Percentiles rank a stretch among this genome's conserved stretches.
Conservation (phyloP, 2,797 vertebrate genomes). For the Selene dorsalis region DNA sequence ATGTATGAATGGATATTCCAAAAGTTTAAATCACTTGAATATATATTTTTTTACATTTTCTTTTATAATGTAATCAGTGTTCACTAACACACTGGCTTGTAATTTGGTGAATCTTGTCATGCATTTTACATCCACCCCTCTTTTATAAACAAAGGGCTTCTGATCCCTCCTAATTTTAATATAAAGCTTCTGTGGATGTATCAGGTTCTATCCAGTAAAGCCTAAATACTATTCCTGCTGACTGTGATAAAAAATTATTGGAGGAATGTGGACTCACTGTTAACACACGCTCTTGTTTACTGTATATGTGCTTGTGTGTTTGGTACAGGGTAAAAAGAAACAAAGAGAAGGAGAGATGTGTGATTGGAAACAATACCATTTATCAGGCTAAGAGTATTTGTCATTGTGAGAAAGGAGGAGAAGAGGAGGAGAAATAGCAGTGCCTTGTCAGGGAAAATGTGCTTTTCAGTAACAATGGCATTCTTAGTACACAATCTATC, state of each 20-base stretch:
- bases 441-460: conserved; percentile 79
- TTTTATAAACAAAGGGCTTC: conserved; percentile 30
- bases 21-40: background rate
- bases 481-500: conserved; percentile 75
- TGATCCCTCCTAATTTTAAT: conserved; percentile 32
- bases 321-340: conserved; percentile 40
- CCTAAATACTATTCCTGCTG: conserved; percentile 33
- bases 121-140: conserved; percentile 33
- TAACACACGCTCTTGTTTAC: conserved; percentile 15
- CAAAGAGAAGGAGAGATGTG: conserved; percentile 55
- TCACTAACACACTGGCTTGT: background rate
- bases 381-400: conserved; percentile 74
- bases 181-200: conserved; percentile 33
- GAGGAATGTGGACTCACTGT: conserved; percentile 9
- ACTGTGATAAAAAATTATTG: conserved; percentile 40
- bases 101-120: conserved; percentile 12
- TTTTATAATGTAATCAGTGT: background rate
- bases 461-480: conserved; percentile 78
- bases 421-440: conserved; percentile 65
- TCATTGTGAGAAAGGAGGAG: conserved; percentile 63
- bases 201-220: conserved; percentile 30
- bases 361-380: conserved; percentile 73
- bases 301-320: conserved; percentile 44
- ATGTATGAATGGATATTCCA: background rate
- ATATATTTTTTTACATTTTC: background rate